A percentile compares a stretch with the other conserved stretches of the same genome.
phyloP scores from a whole-genome alignment of 2,797 vertebrate species.

The Labeo calbasu region DNA sequence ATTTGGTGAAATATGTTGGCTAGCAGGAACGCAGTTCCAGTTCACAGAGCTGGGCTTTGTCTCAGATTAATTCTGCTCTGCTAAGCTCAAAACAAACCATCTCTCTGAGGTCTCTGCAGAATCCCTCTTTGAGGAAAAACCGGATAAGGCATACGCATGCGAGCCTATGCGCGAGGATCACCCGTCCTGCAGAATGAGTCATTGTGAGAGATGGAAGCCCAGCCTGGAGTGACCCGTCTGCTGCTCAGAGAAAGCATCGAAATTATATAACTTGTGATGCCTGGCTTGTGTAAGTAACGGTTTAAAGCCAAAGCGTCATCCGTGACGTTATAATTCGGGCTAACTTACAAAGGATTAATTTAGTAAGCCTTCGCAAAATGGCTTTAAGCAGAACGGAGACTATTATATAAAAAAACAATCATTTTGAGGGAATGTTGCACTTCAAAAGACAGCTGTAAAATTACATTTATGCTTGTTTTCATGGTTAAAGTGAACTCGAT shows the following conservation, averaged over 20 bases:
- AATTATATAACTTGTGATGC: constrained; percentile 37
- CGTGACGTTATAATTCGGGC: background rate
- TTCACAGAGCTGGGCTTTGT: constrained; percentile 15
- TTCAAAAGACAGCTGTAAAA: background rate
- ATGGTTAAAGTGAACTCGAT: constrained; percentile 66
- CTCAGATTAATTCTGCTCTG: constrained; percentile 54
- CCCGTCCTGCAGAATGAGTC: constrained; percentile 23
- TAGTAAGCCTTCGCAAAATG: constrained; percentile 65
- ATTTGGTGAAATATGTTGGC: constrained; percentile 16
- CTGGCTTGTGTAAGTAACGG: constrained; percentile 28
- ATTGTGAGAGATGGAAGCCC: constrained; percentile 58
- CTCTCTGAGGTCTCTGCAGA: constrained; percentile 61
- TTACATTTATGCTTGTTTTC: constrained; percentile 60
- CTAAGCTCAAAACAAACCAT: constrained; percentile 45
- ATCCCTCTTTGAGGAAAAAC: constrained; percentile 39
- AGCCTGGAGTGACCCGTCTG: constrained; percentile 63
- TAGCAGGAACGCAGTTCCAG: constrained; percentile 18
- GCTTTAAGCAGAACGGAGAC: constrained; percentile 54
- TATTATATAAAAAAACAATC: background rate
- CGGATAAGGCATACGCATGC: background rate
- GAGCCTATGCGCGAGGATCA: constrained; percentile 32
- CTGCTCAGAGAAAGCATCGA: constrained; percentile 16
- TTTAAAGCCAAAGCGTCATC: background rate
- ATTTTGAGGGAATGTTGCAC: background rate
- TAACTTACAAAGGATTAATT: background rate